Base-by-base conservation (phyloP, 2,797 vertebrate species). In the Aldrovandia affinis region DNA sequence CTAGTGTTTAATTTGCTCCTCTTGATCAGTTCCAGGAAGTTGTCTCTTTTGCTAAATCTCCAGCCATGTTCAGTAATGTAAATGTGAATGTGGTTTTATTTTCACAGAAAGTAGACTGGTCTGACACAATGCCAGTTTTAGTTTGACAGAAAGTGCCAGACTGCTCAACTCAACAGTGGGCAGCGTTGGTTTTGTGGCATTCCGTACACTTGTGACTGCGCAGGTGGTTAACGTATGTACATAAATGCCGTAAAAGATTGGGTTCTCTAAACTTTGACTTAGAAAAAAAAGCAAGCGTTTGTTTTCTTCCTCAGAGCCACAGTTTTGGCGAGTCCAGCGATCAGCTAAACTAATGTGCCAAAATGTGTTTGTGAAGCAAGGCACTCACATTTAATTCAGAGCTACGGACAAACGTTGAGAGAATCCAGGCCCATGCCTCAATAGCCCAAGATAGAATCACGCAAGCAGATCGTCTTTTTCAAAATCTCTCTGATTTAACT, bases 1-100 rank as follows among this genome's bases (percentile, higher is more conserved):
- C 39, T 75, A 75, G 70, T 20, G 44, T 75, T 75, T 83, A 59
- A 68, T 84, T 80, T 73, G 47, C 78, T 70, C 70, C 20, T 44
- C 6, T n/a, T 9, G 18, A 75, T 73, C 30, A 42, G 57, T 30
- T 79, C 80, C 83, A 57, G 30, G 78, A 80, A n/a, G 7, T 44
- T 75, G 39, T 10, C 36, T 44, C 44, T 75, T 44, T 5, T 12
- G 20, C 36, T 22, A 75, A 44, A 3, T 75, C 1, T 25, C 5
- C 18, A 22, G 18, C 22, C 5, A 47, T 83, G 81, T 77, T 59
- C n/a, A n/a, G n/a, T n/a, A n/a, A n/a, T 65, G 50, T 28, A 12
- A 6, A 50, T 50, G 47, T 50, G 47, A 5, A 50, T n/a, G 47
- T 50, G 12, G 12, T 50, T 50, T 50, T 50, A 50, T 50, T 50